Percentiles rank a stretch among this genome's conserved stretches.
Evolutionary conservation across 1,140 invertebrate genomes (phyloP).

Genomic region (Drosophila insularis): DNA sequence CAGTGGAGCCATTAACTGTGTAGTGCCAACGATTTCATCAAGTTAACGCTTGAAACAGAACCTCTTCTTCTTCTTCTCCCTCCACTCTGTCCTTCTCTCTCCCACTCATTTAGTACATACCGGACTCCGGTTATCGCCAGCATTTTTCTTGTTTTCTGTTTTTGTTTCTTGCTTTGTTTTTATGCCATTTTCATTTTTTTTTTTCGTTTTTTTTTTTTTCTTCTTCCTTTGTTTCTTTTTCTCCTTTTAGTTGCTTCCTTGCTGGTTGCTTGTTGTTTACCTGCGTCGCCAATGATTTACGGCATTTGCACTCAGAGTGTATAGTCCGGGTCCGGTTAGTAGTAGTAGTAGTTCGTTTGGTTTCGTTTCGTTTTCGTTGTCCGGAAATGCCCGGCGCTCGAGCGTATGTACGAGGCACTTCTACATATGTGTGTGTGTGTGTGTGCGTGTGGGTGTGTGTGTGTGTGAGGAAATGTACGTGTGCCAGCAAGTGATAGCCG

Average conservation of each 20-base stretch:
- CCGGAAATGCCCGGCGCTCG: slow-evolving; percentile 5
- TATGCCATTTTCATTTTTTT: slow-evolving; percentile 1
- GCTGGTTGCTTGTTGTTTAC: slow-evolving; percentile 6
- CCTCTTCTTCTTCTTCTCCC: neutral
- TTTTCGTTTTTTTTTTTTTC: neutral
- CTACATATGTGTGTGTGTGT: neutral
- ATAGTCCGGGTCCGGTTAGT: slow-evolving; percentile 8
- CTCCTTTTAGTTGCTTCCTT: slow-evolving; percentile 8
- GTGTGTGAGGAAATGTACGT: neutral
- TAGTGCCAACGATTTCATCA: slow-evolving; percentile 8
- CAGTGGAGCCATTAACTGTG: slow-evolving; percentile 1
- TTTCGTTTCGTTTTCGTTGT: slow-evolving; percentile 9
- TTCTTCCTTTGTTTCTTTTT: neutral
- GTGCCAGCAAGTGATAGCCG: neutral
- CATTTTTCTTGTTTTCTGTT: slow-evolving; percentile 11
- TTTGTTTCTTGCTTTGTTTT: slow-evolving; percentile 7
- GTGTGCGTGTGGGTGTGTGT: neutral
- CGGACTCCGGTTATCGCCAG: slow-evolving; percentile 6
- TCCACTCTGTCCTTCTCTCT: neutral
- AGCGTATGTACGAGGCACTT: slow-evolving; percentile 1
- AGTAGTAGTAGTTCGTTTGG: neutral
- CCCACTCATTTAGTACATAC: neutral
- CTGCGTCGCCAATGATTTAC: slow-evolving; percentile 7
- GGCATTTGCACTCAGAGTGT: slow-evolving; percentile 10
- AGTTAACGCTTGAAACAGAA: slow-evolving; percentile 6